Evolutionary conservation across 2,113 vertebrate genomes (phyloP).

Genomic region (Smithornis capensis): DNA sequence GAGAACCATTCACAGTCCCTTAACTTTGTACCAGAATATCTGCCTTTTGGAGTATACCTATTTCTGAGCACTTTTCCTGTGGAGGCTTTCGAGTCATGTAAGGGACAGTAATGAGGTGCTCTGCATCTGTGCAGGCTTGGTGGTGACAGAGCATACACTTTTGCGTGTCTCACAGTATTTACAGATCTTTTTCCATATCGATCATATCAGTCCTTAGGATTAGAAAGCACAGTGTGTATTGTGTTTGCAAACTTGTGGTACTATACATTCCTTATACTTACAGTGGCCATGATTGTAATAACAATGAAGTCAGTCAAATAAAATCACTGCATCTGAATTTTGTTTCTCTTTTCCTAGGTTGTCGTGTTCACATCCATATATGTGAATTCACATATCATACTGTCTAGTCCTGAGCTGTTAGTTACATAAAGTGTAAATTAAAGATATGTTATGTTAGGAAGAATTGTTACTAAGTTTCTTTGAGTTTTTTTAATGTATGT

Average conservation of each 20-base stretch:
- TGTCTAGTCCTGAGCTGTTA: background rate
- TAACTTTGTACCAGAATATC: background rate
- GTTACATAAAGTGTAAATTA: background rate
- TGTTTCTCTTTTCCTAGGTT: background rate
- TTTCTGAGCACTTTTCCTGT: background rate
- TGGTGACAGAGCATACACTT: background rate
- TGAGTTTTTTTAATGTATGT: background rate
- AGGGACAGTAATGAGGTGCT: background rate
- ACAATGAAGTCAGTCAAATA: background rate
- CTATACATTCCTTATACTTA: background rate
- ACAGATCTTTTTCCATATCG: background rate
- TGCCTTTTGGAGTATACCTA: background rate
- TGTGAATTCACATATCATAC: background rate
- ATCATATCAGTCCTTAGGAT: background rate
- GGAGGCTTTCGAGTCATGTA: background rate
- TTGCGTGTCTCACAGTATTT: background rate
- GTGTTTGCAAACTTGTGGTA: background rate
- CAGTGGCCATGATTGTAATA: background rate
- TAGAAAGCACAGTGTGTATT: background rate
- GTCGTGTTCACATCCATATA: background rate
- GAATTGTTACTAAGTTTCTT: background rate
- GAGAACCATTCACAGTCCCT: background rate
- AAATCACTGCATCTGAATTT: background rate
- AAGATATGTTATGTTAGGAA: background rate
- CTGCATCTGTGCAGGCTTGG: accelerated